Evolutionary conservation across 2,888 invertebrate species (phyloP), one percentile per base, ranked within the genome.

Genomic region (Eugnorisma glareosa): DNA sequence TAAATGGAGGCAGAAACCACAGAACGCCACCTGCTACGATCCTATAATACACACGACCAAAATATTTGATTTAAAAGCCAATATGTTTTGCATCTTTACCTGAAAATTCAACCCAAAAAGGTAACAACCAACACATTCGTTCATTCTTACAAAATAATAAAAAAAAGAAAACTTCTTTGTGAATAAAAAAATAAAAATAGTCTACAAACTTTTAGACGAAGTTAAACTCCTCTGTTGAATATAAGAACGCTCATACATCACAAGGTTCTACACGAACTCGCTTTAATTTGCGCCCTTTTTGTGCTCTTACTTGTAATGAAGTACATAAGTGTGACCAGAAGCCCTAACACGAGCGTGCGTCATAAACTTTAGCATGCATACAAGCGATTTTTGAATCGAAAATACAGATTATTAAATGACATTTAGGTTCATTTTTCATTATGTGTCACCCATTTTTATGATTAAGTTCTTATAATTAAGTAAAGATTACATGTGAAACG

Each of bases 271-370:
- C 63, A 69, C 45, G 79, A 66, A 74, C 70, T 67, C 63, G 61
- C 64, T 74, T 79, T 82, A 43, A 77, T 63, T 76, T 87, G 73
- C 71, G 51, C 87, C 78, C 73, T 81, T 87, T 82, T 79, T 79
- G 67, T 78, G 67, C 77, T 79, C 69, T 77, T 77, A 63, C 70
- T 75, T 82, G 68, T 79, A 85, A 82, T 85, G 76, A 87, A 85
- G 79, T 82, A 87, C 75, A 76, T 81, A 79, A 83, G 67, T 83
- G 77, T 82, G 80, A 81, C 83, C 88, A 64, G 40, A 64, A 1
- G n/a, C 10, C 64, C n/a, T 28, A 8, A 35, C n/a, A 64, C 64
- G 40, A 64, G 35, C 1, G n/a, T 8, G 64, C 64, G 40, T 40
- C 63, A 7, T n/a, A n/a, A 40, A 40, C n/a, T 15, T 15, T 40